phyloP scores from a whole-genome alignment of 2,888 invertebrate species.

The Pyrrhosoma nymphula region DNA sequence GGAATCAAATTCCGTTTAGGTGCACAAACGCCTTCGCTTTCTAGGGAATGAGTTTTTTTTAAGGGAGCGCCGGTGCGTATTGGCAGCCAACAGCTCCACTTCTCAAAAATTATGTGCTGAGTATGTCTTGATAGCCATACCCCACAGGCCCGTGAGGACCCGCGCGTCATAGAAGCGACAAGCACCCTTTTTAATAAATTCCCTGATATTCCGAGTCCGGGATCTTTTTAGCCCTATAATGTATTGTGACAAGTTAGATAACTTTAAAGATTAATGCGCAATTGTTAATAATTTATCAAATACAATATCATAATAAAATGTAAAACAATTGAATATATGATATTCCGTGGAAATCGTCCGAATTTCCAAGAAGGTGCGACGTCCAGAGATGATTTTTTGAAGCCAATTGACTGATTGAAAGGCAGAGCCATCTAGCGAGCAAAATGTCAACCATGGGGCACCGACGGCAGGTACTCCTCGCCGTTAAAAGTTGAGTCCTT shows the following conservation, averaged over 20 bases:
- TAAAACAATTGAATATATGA: not conserved
- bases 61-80: conserved; percentile 84
- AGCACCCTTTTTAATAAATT: conserved; percentile 83
- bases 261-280: too few species aligned
- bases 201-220: not conserved
- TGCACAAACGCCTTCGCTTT: too few species aligned
- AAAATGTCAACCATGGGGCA: not conserved
- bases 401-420: not conserved
- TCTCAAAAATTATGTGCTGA: conserved; percentile 89
- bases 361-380: not conserved
- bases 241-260: too few species aligned
- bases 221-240: too few species aligned
- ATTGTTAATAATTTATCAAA: too few species aligned
- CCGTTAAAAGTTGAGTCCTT: too few species aligned
- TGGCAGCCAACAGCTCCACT: conserved; percentile 87
- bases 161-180: conserved; percentile 86
- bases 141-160: conserved; percentile 81
- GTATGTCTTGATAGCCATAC: conserved; percentile 94
- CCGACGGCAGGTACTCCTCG: too few species aligned
- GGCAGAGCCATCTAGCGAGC: not conserved
- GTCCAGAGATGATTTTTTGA: not conserved
- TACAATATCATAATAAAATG: too few species aligned
- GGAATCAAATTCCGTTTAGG: too few species aligned
- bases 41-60: too few species aligned
- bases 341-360: not conserved